A percentile compares a stretch with the other conserved stretches of the same genome.
phyloP scores from a whole-genome alignment of 2,113 vertebrate species.

The Ictidomys tridecemlineatus region DNA sequence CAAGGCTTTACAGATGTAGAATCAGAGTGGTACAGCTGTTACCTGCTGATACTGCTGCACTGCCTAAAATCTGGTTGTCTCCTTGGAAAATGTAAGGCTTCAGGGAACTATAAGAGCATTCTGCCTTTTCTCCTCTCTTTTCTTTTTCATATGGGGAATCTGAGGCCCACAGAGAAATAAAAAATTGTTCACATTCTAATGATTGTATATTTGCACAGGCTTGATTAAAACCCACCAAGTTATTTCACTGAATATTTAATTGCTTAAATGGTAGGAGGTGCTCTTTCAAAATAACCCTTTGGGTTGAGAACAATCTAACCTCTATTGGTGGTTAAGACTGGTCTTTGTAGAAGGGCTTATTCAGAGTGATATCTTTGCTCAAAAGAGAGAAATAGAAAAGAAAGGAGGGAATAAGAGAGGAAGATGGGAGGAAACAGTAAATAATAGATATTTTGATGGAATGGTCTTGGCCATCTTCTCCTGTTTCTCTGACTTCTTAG shows the following conservation, averaged over 20 bases:
- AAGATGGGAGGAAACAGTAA: background rate
- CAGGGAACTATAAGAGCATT: background rate
- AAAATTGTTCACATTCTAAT: background rate
- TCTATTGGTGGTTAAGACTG: background rate
- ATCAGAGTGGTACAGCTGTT: background rate
- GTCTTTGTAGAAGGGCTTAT: conserved; percentile 6
- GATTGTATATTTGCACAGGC: background rate
- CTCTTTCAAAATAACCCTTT: conserved; percentile 21
- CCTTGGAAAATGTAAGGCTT: background rate
- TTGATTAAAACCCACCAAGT: background rate
- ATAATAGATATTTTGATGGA: background rate
- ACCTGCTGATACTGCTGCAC: background rate
- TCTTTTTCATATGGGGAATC: background rate
- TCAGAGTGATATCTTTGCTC: conserved; percentile 9
- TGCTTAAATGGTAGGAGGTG: background rate
- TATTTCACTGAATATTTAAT: background rate
- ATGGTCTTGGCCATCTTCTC: conserved; percentile 55
- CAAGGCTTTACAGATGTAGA: background rate
- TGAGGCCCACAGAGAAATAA: conserved; percentile 1
- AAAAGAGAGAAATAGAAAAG: background rate
- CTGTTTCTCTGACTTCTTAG: conserved; percentile 30
- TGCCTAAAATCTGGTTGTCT: background rate
- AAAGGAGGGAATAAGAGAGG: no score
- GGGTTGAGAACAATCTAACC: background rate
- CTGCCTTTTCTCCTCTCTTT: background rate